phyloP scores from a whole-genome alignment of 2,888 invertebrate genomes.

The Dorcus parallelipipedus region DNA sequence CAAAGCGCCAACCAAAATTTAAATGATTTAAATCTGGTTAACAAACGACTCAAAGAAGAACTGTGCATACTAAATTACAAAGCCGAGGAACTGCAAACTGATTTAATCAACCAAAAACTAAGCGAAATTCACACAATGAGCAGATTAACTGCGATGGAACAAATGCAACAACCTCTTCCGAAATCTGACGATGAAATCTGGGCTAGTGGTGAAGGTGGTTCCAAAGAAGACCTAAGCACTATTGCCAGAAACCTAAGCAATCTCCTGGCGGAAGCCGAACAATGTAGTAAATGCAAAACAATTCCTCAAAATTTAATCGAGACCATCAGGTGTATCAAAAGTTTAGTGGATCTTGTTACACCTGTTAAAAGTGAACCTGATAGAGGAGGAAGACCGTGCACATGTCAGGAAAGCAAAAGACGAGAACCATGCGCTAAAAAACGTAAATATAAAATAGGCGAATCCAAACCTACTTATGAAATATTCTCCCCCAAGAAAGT shows the following conservation, averaged over 20 bases:
- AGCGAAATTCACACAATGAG: slow-evolving; percentile 42
- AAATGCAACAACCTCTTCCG: background rate
- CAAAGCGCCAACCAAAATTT: slow-evolving; percentile 36
- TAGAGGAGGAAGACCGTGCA: background rate
- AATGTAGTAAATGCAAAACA: slow-evolving; percentile 13
- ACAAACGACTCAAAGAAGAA: slow-evolving; percentile 36
- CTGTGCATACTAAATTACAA: slow-evolving; percentile 32
- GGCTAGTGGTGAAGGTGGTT: background rate
- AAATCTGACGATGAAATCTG: background rate
- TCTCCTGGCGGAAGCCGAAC: slow-evolving; percentile 19
- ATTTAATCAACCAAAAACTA: slow-evolving; percentile 43
- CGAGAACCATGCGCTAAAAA: background rate
- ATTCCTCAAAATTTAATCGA: slow-evolving; percentile 32
- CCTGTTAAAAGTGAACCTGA: too few relatives aligned
- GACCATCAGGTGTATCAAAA: slow-evolving; percentile 38
- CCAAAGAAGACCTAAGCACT: slow-evolving; percentile 14
- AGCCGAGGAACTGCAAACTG: slow-evolving; percentile 40
- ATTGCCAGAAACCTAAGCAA: slow-evolving; percentile 25
- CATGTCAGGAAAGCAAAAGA: background rate
- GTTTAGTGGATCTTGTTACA: slow-evolving; percentile 38
- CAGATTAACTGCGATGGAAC: background rate
- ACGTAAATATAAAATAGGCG: background rate
- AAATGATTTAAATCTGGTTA: slow-evolving; percentile 35
- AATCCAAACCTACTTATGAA: background rate
- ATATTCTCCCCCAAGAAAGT: background rate